phyloP scores from a whole-genome alignment of 2,888 invertebrate species.

The Schizotus pectinicornis region DNA sequence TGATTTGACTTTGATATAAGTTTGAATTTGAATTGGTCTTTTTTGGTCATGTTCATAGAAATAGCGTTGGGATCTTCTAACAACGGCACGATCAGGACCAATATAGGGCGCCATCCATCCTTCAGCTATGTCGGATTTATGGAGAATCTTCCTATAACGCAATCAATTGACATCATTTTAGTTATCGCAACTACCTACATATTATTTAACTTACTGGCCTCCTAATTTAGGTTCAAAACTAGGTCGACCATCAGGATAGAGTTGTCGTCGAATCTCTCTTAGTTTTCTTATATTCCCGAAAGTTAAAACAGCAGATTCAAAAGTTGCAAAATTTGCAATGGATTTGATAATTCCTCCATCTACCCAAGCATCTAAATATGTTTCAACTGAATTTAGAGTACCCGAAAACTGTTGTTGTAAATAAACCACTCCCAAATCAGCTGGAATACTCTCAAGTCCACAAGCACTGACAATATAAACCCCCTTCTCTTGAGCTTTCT shows the following conservation, averaged over 20 bases:
- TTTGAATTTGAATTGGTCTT: slow-evolving; percentile 79
- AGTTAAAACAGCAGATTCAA: slow-evolving; percentile 85
- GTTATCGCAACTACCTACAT: not conserved
- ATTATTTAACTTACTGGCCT: slow-evolving; percentile 30
- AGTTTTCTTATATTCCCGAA: slow-evolving; percentile 71
- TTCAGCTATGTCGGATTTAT: slow-evolving; percentile 31
- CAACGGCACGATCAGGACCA: slow-evolving; percentile 82
- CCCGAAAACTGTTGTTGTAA: slow-evolving; percentile 80
- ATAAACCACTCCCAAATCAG: slow-evolving; percentile 83
- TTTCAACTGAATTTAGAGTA: slow-evolving; percentile 79
- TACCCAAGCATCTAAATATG: slow-evolving; percentile 62
- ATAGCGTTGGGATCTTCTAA: slow-evolving; percentile 78
- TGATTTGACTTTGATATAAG: slow-evolving; percentile 66
- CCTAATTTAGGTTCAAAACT: slow-evolving; percentile 63
- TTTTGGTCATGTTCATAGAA: slow-evolving; percentile 70
- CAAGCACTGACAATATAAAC: slow-evolving; percentile 89
- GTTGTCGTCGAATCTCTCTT: slow-evolving; percentile 66
- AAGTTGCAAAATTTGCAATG: slow-evolving; percentile 81
- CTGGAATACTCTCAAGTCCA: slow-evolving; percentile 92
- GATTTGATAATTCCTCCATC: slow-evolving; percentile 59
- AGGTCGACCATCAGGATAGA: slow-evolving; percentile 69
- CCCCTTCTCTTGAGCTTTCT: slow-evolving; percentile 74
- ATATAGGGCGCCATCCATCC: slow-evolving; percentile 66
- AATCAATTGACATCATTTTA: slow-evolving; percentile 5
- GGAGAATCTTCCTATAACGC: slow-evolving; percentile 31